Percentiles rank a stretch among this genome's conserved stretches.
Evolutionary conservation across 2,888 invertebrate genomes (phyloP).

Genomic region (Tetranychus piercei): DNA sequence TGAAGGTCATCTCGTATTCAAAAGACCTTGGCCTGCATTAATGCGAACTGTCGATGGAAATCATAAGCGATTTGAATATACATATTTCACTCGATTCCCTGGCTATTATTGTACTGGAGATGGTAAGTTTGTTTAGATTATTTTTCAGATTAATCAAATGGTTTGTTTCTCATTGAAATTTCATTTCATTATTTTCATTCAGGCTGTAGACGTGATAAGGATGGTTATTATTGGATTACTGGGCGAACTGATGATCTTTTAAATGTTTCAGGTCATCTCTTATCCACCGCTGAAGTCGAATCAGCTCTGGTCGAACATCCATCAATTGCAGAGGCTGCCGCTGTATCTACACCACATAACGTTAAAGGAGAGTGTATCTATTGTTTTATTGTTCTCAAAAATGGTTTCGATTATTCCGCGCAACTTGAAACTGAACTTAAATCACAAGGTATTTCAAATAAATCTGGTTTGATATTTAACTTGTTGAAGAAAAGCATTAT

Average conservation of each 20-base stretch:
- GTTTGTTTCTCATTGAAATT: not conserved
- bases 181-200: slow-evolving; percentile 7
- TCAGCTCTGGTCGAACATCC: slow-evolving; percentile 37
- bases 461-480: not conserved
- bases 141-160: too few species aligned
- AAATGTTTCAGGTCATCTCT: slow-evolving; percentile 90
- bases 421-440: slow-evolving; percentile 44
- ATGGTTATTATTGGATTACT: slow-evolving; percentile 89
- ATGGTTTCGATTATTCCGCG: slow-evolving; percentile 44
- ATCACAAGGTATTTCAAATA: not conserved
- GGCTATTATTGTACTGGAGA: slow-evolving; percentile 97
- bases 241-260: slow-evolving; percentile 96
- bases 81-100: slow-evolving; percentile 80
- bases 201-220: slow-evolving; percentile 76
- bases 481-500: not conserved
- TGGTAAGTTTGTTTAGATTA: slow-evolving; percentile 43
- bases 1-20: slow-evolving; percentile 80
- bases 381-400: slow-evolving; percentile 82
- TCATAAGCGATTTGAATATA: slow-evolving; percentile 63
- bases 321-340: slow-evolving; percentile 77
- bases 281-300: slow-evolving; percentile 79
- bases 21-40: slow-evolving; percentile 92
- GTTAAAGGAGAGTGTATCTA: slow-evolving; percentile 94
- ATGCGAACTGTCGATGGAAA: slow-evolving; percentile 84
- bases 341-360: slow-evolving; percentile 77